A percentile compares a stretch with the other conserved stretches of the same genome.
These are phyloP conservation scores for Tylochromis polylepis DNA, from an alignment of 2,113 vertebrate species.

Conservation along the genomic window DNA sequence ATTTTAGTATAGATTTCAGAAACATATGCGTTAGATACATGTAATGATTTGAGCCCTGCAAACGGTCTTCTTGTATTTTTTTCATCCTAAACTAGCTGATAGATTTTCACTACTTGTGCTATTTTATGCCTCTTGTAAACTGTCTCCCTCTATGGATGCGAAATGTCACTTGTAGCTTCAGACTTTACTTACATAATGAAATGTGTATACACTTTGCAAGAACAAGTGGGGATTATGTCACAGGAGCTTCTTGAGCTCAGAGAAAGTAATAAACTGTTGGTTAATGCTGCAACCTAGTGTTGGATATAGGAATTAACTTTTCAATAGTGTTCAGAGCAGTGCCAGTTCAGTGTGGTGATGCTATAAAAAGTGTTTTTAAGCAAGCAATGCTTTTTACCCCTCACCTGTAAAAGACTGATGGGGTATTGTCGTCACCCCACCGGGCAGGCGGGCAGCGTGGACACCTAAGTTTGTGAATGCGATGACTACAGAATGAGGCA, in stretches of 20 bases:
- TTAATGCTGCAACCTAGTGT: constrained; percentile 5
- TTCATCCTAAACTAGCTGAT: neutral
- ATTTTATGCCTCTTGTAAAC: neutral
- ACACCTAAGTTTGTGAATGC: neutral
- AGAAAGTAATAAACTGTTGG: neutral
- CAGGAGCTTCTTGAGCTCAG: neutral
- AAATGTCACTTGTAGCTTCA: neutral
- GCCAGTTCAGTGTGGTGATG: neutral
- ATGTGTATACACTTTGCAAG: neutral
- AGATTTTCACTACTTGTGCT: neutral
- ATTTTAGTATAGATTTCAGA: neutral
- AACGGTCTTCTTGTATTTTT: neutral
- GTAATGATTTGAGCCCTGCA: neutral
- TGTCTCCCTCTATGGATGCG: neutral
- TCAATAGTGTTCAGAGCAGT: neutral
- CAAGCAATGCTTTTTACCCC: neutral
- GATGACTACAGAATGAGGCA: neutral
- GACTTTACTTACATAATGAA: neutral
- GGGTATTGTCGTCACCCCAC: neutral
- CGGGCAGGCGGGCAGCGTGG: rapidly evolving
- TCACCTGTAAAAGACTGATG: neutral
- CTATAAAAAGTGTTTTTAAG: neutral
- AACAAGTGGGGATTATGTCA: neutral
- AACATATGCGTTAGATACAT: neutral
- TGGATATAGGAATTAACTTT: neutral